Percentiles rank a stretch among this genome's conserved stretches.
These are phyloP conservation scores for Scaptomyza montana DNA, from an alignment of 1,140 invertebrate species.

Conservation along the genomic window DNA sequence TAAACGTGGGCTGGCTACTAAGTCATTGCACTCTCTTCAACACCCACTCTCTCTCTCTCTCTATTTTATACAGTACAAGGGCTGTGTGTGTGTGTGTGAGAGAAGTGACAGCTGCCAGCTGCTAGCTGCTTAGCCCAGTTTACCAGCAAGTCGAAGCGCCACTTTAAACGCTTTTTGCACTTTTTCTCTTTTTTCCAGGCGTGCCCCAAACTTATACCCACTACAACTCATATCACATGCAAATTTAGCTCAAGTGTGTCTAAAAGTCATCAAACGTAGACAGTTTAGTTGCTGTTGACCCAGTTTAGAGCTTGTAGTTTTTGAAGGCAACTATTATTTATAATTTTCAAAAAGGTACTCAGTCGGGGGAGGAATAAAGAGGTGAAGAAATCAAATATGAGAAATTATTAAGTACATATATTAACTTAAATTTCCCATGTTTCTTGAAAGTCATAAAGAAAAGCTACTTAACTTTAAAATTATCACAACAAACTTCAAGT, in stretches of 20 bases:
- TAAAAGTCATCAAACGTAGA: slow-evolving; percentile 38
- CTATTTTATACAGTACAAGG: slow-evolving; percentile 24
- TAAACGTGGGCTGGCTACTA: slow-evolving; percentile 13
- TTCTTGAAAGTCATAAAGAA: too few species aligned
- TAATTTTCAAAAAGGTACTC: background rate
- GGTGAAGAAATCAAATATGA: too few species aligned
- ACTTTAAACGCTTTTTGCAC: slow-evolving; percentile 17
- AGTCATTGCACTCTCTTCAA: slow-evolving; percentile 62
- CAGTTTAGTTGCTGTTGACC: slow-evolving; percentile 29
- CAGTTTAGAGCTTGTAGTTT: slow-evolving; percentile 20
- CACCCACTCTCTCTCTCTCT: too few species aligned
- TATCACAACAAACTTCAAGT: too few species aligned
- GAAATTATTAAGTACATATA: too few species aligned
- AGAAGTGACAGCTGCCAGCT: slow-evolving; percentile 59
- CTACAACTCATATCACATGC: slow-evolving; percentile 19
- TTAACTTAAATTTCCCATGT: background rate
- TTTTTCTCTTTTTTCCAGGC: slow-evolving; percentile 11
- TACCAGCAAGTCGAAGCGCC: slow-evolving; percentile 10
- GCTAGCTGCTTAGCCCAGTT: slow-evolving; percentile 69
- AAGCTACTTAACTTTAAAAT: too few species aligned
- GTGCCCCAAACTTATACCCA: slow-evolving; percentile 18
- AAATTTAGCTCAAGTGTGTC: slow-evolving; percentile 47
- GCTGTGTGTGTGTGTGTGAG: slow-evolving; percentile 7
- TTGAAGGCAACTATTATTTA: slow-evolving; percentile 20
- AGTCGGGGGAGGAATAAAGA: background rate